These are phyloP conservation scores for Etheostoma nigrum DNA, from an alignment of 2,797 vertebrate species.

Conservation along the genomic window DNA sequence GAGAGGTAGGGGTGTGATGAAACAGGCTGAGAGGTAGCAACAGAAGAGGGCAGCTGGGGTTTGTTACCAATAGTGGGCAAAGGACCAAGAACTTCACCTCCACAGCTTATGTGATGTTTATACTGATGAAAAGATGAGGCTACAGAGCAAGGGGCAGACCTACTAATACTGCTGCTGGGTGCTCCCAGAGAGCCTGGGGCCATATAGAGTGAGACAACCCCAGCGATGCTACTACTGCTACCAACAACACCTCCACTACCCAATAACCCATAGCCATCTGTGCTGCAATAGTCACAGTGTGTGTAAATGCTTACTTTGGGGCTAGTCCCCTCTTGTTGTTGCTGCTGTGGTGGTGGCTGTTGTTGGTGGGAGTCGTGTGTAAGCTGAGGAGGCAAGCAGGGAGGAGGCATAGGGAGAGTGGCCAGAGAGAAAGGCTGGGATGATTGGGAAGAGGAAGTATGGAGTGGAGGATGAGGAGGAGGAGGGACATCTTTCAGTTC, in stretches of 20 bases:
- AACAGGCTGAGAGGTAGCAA: slow-evolving; percentile 82
- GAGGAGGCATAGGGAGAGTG: slow-evolving; percentile 78
- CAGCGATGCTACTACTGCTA: slow-evolving; percentile 63
- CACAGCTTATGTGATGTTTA: slow-evolving; percentile 48
- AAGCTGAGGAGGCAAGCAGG: slow-evolving; percentile 72
- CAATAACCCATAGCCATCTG: slow-evolving; percentile 75
- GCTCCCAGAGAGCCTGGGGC: slow-evolving; percentile 51
- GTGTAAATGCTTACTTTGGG: slow-evolving; percentile 96
- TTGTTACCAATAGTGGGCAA: slow-evolving; percentile 65
- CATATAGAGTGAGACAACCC: slow-evolving; percentile 78
- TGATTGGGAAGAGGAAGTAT: slow-evolving; percentile 80
- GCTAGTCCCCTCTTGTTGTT: slow-evolving; percentile 83
- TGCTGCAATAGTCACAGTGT: slow-evolving; percentile 82
- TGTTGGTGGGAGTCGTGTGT: slow-evolving; percentile 82
- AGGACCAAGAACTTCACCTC: slow-evolving; percentile 51
- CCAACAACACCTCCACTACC: slow-evolving; percentile 75
- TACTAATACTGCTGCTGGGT: slow-evolving; percentile 40
- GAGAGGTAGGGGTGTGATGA: slow-evolving; percentile 83
- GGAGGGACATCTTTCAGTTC: slow-evolving; percentile 93
- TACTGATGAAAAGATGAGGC: slow-evolving; percentile 61
- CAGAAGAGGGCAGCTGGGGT: slow-evolving; percentile 66
- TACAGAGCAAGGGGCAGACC: slow-evolving; percentile 51
- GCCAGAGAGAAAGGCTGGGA: slow-evolving; percentile 88
- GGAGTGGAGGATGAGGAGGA: slow-evolving; percentile 83
- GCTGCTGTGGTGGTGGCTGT: slow-evolving; percentile 64